Conservation (phyloP, 2,888 invertebrate species). For the Drosophila tanythrix region DNA sequence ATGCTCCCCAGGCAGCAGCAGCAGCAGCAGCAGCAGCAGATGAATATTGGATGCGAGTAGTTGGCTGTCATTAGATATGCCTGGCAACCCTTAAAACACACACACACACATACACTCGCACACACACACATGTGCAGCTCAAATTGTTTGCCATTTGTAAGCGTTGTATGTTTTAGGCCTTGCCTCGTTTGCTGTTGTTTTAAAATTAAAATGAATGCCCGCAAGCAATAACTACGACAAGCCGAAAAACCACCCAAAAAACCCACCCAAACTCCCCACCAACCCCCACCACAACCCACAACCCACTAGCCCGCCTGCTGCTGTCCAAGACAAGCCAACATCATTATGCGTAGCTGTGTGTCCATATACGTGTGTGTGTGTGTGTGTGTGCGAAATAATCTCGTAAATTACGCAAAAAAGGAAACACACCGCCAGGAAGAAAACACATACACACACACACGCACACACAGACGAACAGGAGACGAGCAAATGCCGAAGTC, state of each 20-base stretch:
- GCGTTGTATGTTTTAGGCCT: conserved; percentile 77
- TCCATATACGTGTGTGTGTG: conserved; percentile 35
- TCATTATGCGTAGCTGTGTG: conserved; percentile 79
- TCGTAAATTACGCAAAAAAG: conserved; percentile 81
- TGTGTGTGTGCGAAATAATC: conserved; percentile 77
- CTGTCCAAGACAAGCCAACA: conserved; percentile 80
- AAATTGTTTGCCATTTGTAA: conserved; percentile 81
- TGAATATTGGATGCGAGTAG: conserved; percentile 51
- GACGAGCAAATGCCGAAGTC: conserved; percentile 39
- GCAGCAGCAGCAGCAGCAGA: conserved; percentile 12
- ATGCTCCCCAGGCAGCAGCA: conserved; percentile 4
- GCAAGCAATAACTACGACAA: conserved; percentile 81
- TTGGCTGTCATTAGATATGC: conserved; percentile 64
- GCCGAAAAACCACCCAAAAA: conserved; percentile 43
- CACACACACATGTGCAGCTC: conserved; percentile 36
- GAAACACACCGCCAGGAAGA: conserved; percentile 67
- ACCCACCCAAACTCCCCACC: conserved; percentile 4
- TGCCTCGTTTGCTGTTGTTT: conserved; percentile 75
- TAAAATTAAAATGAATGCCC: conserved; percentile 80
- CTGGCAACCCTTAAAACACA: conserved; percentile 68
- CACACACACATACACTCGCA: conserved; percentile 5
- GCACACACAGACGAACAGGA: conserved; percentile 23
- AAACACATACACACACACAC: conserved; percentile 2
- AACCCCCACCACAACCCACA: neutral
- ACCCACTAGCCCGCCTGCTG: conserved; percentile 28